A percentile compares a stretch with the other conserved stretches of the same genome.
phyloP scores from a whole-genome alignment of 2,113 vertebrate genomes.

The Cephalopterus ornatus region DNA sequence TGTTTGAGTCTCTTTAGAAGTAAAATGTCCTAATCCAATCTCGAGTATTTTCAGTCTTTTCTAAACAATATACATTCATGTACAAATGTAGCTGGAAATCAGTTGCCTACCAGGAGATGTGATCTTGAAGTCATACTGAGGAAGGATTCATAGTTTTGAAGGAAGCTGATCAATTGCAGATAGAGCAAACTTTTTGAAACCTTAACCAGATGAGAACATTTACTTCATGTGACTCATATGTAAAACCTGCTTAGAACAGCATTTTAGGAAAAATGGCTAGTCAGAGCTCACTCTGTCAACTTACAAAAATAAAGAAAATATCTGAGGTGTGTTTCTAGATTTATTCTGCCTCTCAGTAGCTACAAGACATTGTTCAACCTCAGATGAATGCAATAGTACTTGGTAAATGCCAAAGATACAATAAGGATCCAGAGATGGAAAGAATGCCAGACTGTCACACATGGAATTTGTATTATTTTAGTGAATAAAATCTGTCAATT shows the following conservation, averaged over 20 bases:
- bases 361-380: background rate
- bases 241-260: background rate
- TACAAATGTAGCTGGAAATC: background rate
- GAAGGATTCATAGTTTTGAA: background rate
- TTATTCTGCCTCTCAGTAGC: background rate
- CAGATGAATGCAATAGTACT: background rate
- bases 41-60: background rate
- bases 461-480: conserved; percentile 24
- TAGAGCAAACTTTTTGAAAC: background rate
- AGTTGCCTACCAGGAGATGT: background rate
- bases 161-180: background rate
- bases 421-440: conserved; percentile 4
- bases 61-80: background rate
- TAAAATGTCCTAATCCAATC: background rate
- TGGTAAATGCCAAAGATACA: background rate
- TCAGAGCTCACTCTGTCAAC: background rate
- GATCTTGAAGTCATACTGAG: background rate
- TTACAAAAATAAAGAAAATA: background rate
- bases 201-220: background rate
- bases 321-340: background rate
- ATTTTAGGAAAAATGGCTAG: background rate
- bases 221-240: background rate
- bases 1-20: background rate
- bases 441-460: background rate
- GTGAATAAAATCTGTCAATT: conserved; percentile 9